Evolutionary conservation across 2,888 invertebrate species (phyloP), one percentile per base, ranked within the genome.

Genomic region (Microplitis manilae): DNA sequence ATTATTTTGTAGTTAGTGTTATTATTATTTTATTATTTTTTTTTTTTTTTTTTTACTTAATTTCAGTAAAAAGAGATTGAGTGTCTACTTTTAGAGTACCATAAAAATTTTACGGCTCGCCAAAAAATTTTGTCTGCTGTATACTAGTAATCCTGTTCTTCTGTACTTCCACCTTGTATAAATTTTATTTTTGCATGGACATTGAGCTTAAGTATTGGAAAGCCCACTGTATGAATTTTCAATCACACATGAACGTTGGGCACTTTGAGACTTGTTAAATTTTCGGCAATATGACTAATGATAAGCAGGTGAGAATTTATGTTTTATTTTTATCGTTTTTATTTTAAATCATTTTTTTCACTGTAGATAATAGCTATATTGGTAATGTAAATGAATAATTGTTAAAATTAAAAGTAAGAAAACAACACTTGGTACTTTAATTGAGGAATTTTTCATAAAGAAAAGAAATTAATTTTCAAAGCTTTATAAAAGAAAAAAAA

Each of bases 241-340:
- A 65, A 73, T 70, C 78, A 81, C 82, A 80, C 80, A 81, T 82
- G 80, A 79, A 77, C 78, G 77, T 79, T 77, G 73, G 75, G 67
- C 79, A 78, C 68, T 75, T 69, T 74, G 38, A 30, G 38, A 67
- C 77, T 67, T 80, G 75, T 76, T 61, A 77, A 75, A 73, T 40
- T 17, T 73, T 76, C 62, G 77, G 72, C 80, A 83, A 82, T 84
- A 90, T 90, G 89, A 90, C 88, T 81, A 90, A 89, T 85, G 87
- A 89, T 82, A 87, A 85, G 84, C 88, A 89, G 89, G 89, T 89
- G 84, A 89, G 89, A 83, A 75, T 74, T 60, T 41, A 20, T 64
- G 39, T 68, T 71, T 8, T 9, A 68, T 40, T 71, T 17, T 68
- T 67, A 20, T 73, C 9, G 17, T 38, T 70, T 9, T 40, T 50